phyloP scores from a whole-genome alignment of 2,888 invertebrate genomes.

The Julus scandinavius region DNA sequence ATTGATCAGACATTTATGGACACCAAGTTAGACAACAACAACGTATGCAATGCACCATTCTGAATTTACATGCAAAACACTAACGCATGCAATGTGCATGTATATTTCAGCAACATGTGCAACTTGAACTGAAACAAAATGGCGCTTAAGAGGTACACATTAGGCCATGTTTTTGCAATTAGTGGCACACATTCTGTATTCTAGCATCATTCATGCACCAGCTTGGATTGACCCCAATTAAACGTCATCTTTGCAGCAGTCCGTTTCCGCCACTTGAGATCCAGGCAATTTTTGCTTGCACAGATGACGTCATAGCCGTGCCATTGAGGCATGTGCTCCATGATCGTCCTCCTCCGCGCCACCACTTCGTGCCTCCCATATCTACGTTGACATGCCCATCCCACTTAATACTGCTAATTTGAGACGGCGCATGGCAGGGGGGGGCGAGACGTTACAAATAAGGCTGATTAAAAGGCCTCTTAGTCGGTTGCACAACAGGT shows the following conservation, averaged over 20 bases:
- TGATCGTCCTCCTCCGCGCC: not conserved
- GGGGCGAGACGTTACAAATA: conserved; percentile 48
- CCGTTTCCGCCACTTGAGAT: not conserved
- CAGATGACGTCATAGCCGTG: not conserved
- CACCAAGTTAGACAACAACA: no score
- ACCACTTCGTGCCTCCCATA: not conserved
- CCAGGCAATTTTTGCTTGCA: not conserved
- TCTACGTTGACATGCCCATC: not conserved
- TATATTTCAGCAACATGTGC: no score
- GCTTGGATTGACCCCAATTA: no score
- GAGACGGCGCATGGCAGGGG: not conserved
- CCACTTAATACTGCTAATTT: conserved; percentile 36
- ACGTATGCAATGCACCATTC: no score
- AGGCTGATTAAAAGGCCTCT: conserved; percentile 43
- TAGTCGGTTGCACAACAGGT: conserved; percentile 47
- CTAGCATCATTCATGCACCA: no score
- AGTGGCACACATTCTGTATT: no score
- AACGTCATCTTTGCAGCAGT: not conserved
- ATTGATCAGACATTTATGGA: no score
- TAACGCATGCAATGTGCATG: no score
- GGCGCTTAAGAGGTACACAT: no score
- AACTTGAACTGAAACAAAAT: no score
- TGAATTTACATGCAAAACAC: no score
- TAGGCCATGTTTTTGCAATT: no score
- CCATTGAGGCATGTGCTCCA: not conserved